Evolutionary conservation across 2,113 vertebrate species (phyloP), one percentile per base, ranked within the genome.

Genomic region (Pachycephala philippinensis): DNA sequence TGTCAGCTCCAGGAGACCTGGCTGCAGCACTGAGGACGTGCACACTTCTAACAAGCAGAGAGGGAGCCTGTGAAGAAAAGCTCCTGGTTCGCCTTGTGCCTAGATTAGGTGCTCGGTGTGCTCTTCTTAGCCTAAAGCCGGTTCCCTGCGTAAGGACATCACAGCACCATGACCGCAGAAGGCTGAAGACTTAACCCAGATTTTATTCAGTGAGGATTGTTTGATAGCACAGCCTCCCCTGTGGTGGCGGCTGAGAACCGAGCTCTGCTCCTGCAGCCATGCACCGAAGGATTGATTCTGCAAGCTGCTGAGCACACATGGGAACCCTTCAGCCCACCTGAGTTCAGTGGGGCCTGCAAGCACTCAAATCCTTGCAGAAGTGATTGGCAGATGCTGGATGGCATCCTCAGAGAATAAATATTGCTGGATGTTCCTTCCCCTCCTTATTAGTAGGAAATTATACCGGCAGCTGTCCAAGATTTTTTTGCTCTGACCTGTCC

Each of bases 391-490:
- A 56, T 96, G 85, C 77, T 6, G 72, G 37, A 94, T 89, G 74
- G 40, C 9, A 7, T 93, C 96, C 90, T 84, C 26, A 53, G 93
- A 94, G 95, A 94, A 90, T 94, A 95, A 71, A 40, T 50, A 40
- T 45, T 93, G 75, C 63, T 92, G 76, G 47, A 87, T 96, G 37
- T 65, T 94, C 83, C 69, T 94, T 93, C 90, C 31, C 76, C 86
- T 92, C 52, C 76, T 94, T 96, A 90, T 94, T 91, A 95, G 85
- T 24, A 90, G 72, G 52, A 96, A 96, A 94, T 96, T 96, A 91
- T 84, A 91, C 45, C 78, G 31, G 72, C 90, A 96, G 69, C 90
- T 96, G 92, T 59, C 92, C 92, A 83, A 83, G 76, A 54, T 59
- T 89, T 88, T 93, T 84, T 96, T 33, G 64, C 69, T 94, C 59